Evolutionary conservation across 2,797 vertebrate genomes (phyloP), one percentile per base, ranked within the genome.

Genomic region (Silurus aristotelis): DNA sequence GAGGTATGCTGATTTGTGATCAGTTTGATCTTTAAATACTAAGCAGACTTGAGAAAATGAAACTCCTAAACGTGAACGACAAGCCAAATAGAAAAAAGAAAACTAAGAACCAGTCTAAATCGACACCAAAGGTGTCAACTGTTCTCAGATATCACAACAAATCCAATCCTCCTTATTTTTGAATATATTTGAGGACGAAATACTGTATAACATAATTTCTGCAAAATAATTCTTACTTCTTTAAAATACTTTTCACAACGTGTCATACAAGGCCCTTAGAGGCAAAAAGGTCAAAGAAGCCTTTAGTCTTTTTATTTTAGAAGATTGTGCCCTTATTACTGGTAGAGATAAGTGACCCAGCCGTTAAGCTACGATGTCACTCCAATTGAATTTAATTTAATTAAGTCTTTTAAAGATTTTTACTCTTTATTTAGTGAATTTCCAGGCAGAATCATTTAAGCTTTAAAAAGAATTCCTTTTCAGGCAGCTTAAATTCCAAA

Each of bases 161-260:
- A 87, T 89, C 89, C 90, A 79, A 84, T 82, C 92, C 89, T 86
- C 77, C 52, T 84, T 84, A 88, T 25, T 52, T 31, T 55, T 22
- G n/a, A 52, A 27, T 22, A 2, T 5, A 4, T 66, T 64, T 56
- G 8, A 63, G 38, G 7, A 48, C 46, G 0, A 77, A 66, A 75
- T 20, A 63, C 56, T 10, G 48, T 10, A 52, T 52, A 8, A 63
- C 22, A 5, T 46, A 5, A 46, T 46, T 71, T 22, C 22, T 25
- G 2, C 3, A 9, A 14, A 48, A 13, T 1, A 13, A 46, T 48
- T 72, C 17, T 70, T 20, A 27, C 25, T 31, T 52, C 48, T 52
- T 52, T 52, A 1, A 52, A 52, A 52, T 38, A 38, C 25, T 70
- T 6, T 31, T 73, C 20, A 73, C 19, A 22, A 75, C 48, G 6